These are phyloP conservation scores for Craniophora ligustri DNA, from an alignment of 2,888 invertebrate species.

Conservation along the genomic window DNA sequence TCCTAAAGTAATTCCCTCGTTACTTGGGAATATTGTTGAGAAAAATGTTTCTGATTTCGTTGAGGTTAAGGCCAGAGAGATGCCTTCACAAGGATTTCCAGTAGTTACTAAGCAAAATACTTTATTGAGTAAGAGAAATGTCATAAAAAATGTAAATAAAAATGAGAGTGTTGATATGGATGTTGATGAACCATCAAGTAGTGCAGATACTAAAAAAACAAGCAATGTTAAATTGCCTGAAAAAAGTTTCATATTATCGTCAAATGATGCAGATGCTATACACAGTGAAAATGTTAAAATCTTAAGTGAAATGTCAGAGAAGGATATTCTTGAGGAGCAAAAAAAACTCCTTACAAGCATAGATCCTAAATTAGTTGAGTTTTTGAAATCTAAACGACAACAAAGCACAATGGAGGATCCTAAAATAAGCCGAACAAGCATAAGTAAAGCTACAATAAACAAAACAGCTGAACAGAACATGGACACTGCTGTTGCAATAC, in stretches of 20 bases:
- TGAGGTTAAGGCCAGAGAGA: conserved; percentile 59
- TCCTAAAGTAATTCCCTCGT: conserved; percentile 78
- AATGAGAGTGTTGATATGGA: conserved; percentile 62
- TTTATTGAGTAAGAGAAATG: conserved; percentile 63
- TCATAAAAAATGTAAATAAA: conserved; percentile 29
- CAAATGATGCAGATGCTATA: conserved; percentile 87
- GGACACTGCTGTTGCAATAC: conserved; percentile 63
- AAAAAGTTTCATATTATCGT: conserved; percentile 85
- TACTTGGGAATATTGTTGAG: conserved; percentile 89
- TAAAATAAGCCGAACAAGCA: conserved; percentile 20
- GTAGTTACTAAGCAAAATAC: conserved; percentile 78
- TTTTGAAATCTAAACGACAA: conserved; percentile 84
- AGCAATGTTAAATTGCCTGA: conserved; percentile 61
- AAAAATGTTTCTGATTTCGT: conserved; percentile 68
- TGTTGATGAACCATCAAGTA: conserved; percentile 59
- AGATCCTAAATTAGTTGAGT: conserved; percentile 91
- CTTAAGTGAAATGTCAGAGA: conserved; percentile 91
- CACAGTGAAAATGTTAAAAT: conserved; percentile 92
- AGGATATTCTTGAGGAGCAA: conserved; percentile 93
- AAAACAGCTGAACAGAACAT: conserved; percentile 58
- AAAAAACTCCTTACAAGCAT: conserved; percentile 90
- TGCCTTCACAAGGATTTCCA: conserved; percentile 86
- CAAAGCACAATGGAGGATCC: conserved; percentile 28
- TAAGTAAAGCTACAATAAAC: conserved; percentile 6
- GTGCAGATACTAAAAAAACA: conserved; percentile 12